Evolutionary conservation across 2,888 invertebrate species (phyloP), one percentile per base, ranked within the genome.

Genomic region (Cremastobaeus sp.): DNA sequence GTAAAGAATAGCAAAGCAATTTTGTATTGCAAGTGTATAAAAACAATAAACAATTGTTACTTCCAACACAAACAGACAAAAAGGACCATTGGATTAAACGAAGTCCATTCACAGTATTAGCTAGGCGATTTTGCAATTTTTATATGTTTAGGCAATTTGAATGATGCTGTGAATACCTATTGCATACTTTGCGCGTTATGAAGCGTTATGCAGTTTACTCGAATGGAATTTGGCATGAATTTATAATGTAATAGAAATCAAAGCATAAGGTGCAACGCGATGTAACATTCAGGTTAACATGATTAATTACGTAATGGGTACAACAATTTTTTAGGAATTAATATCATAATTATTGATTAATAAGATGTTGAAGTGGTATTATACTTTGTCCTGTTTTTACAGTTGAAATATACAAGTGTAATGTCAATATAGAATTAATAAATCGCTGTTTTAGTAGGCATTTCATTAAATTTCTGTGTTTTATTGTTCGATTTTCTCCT

Each of bases 381-480:
- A 60, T 66, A 66, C 65, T 66, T 72, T 72, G 65, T 72, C 72
- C 65, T 66, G 65, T 72, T 72, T 72, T 66, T 72, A 72, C 65
- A 6, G 65, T 72, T 66, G 66, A 72, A 65, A 52, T 64, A 60
- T 72, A 66, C 52, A 60, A 66, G 59, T 72, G 72, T 72, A 72
- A 60, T 72, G 59, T 72, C 59, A 28, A 66, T n/a, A n/a, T 59
- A 72, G 47, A 14, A 66, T 45, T 60, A 65, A 65, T 66, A 72
- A 65, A 72, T 72, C 59, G 72, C 72, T 65, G 65, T 72, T 72
- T 60, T 60, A 72, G 65, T 66, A 72, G 72, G 39, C 52, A 72
- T 60, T 72, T 66, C 59, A 54, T 66, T 72, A 60, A 12, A 70
- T 15, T 2, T 9, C 8, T 8, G n/a, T n/a, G n/a, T n/a, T n/a